phyloP scores from a whole-genome alignment of 2,797 vertebrate species.

The Tolypeutes matacus region DNA sequence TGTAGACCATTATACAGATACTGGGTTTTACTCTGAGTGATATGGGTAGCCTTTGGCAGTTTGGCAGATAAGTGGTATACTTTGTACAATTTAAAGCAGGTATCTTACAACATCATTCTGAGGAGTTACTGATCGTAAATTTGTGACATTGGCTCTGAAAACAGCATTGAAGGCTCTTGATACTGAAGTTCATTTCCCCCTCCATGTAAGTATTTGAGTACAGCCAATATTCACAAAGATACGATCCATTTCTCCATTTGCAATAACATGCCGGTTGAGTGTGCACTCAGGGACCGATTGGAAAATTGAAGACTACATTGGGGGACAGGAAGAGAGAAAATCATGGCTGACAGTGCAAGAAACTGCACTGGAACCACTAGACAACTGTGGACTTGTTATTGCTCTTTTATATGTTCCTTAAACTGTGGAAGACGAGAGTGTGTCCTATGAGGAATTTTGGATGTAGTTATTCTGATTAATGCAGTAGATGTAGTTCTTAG shows the following conservation, averaged over 20 bases:
- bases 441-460: not conserved
- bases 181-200: not conserved
- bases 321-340: not conserved
- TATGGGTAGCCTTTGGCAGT: not conserved
- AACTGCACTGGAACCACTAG: not conserved
- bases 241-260: not conserved
- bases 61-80: not conserved
- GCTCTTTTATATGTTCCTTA: not conserved
- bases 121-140: not conserved
- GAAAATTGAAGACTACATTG: not conserved
- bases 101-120: not conserved
- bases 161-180: not conserved
- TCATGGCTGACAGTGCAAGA: too few species aligned
- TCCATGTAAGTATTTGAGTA: not conserved
- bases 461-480: not conserved
- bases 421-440: not conserved
- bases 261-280: too few species aligned
- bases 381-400: not conserved
- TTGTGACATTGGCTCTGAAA: slow-evolving; percentile 36
- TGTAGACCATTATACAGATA: not conserved
- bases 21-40: not conserved
- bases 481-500: not conserved
- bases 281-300: not conserved
- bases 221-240: not conserved
- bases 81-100: not conserved